A percentile compares a stretch with the other conserved stretches of the same genome.
Evolutionary conservation across 2,797 vertebrate species (phyloP).

Genomic region (Poecilia velifera): DNA sequence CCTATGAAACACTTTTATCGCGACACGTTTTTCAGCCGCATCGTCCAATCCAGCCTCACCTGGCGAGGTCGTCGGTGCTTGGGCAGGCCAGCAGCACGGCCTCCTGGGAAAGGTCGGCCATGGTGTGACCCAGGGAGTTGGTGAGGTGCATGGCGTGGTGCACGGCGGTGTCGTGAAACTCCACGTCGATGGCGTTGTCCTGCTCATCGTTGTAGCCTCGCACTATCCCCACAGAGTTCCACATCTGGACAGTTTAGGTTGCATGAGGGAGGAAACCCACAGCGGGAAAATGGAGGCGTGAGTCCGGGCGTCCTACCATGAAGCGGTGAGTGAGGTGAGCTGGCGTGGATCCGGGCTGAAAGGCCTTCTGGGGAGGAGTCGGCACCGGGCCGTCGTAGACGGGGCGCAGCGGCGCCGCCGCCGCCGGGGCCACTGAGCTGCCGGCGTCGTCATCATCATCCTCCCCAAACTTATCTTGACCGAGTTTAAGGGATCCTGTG

Average conservation of each 20-base stretch:
- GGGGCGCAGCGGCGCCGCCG: conserved; percentile 67
- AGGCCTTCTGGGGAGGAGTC: conserved; percentile 90
- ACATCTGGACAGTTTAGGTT: conserved; percentile 78
- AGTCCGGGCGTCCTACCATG: conserved; percentile 82
- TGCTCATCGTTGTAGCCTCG: conserved; percentile 96
- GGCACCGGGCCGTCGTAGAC: conserved; percentile 90
- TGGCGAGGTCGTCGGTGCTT: conserved; percentile 88
- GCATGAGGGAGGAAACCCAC: neutral
- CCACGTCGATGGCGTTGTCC: conserved; percentile 94
- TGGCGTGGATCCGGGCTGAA: conserved; percentile 93
- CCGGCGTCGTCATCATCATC: conserved; percentile 73
- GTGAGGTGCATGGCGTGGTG: conserved; percentile 94
- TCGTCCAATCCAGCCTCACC: conserved; percentile 71
- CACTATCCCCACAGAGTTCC: conserved; percentile 94
- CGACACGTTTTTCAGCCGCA: too few relatives aligned
- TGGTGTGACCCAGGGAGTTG: conserved; percentile 88
- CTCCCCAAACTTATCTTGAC: conserved; percentile 65
- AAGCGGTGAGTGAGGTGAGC: conserved; percentile 92
- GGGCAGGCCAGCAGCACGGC: conserved; percentile 91
- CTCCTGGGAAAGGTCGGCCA: conserved; percentile 91
- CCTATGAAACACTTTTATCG: too few relatives aligned
- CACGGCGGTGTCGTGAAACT: conserved; percentile 93
- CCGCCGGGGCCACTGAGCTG: conserved; percentile 57
- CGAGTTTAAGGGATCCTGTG: conserved; percentile 80
- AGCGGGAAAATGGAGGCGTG: neutral